Evolutionary conservation across 2,888 invertebrate species (phyloP), one percentile per base, ranked within the genome.

Genomic region (Gandaritis pyraliata): DNA sequence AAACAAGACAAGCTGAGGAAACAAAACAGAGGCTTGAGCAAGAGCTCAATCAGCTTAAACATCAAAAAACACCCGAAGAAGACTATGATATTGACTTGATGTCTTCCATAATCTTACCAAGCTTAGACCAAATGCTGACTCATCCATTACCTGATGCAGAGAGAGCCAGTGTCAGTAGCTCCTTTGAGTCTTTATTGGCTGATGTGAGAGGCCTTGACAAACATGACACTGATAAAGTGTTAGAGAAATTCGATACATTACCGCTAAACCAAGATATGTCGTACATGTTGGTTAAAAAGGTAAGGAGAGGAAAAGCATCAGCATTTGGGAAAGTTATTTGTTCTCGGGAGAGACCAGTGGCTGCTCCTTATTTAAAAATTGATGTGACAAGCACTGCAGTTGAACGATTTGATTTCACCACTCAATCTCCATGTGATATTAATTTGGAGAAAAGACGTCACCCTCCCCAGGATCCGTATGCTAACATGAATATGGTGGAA

Each of bases 381-480:
- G 74, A 76, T 3, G 58, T 82, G 1, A 47, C 73, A 6, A 72
- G 71, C 48, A 60, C 60, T 1, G 49, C 43, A n/a, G 76, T 89
- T 23, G 63, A 69, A 0, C 68, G 74, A 18, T 90, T 90, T 77
- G 82, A 86, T 61, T 90, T 90, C 43, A 75, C 73, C 10, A 85
- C 85, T 6, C 82, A 81, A 43, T 89, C 88, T 8, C 90, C 90
- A 0, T 88, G 87, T 72, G 90, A 90, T 66, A 59, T 84, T 15
- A 81, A 82, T 15, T 83, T 82, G 60, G 85, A 82, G 57, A 85
- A 76, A 51, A 64, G 79, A 55, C 70, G 73, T 41, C 78, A 79
- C 15, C 84, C 81, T 10, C 72, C 70, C 2, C 54, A 33, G 2
- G 65, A 67, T 11, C 61, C 50, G 0, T 67, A 67, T 33, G 52